Conservation (phyloP, 1,140 invertebrate genomes). For the Orussus abietinus region DNA sequence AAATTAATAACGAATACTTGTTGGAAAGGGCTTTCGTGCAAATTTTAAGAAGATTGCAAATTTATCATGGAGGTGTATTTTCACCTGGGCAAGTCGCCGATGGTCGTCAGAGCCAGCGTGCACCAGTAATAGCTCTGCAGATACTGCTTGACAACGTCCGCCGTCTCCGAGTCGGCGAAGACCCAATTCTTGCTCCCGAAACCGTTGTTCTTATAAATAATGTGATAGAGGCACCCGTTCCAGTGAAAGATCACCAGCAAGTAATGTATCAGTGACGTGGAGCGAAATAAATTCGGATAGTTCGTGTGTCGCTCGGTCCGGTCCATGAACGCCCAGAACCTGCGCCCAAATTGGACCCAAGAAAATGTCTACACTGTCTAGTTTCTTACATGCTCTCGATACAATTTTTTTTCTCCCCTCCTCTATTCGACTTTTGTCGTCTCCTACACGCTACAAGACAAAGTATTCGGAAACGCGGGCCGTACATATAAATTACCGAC, state of each 20-base stretch:
- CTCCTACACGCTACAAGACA: too few relatives aligned
- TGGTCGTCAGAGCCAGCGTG: constrained; percentile 90
- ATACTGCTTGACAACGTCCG: constrained; percentile 90
- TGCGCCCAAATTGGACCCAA: constrained; percentile 17
- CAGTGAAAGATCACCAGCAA: constrained; percentile 98
- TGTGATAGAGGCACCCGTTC: constrained; percentile 97
- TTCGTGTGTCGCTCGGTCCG: constrained; percentile 97
- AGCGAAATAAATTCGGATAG: constrained; percentile 96
- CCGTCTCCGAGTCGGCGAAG: constrained; percentile 75
- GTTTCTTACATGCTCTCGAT: too few relatives aligned
- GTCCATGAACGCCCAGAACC: constrained; percentile 98
- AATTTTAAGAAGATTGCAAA: too few relatives aligned
- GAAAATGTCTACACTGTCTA: too few relatives aligned
- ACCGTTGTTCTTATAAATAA: constrained; percentile 91
- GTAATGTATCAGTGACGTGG: constrained; percentile 91
- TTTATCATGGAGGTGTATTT: too few relatives aligned
- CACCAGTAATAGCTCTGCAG: constrained; percentile 98
- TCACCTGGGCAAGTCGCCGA: constrained; percentile 61
- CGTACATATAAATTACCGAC: too few relatives aligned
- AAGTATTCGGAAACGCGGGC: too few relatives aligned
- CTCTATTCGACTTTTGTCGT: too few relatives aligned
- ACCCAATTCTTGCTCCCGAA: constrained; percentile 91
- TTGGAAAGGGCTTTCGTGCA: too few relatives aligned
- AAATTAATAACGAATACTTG: not conserved
- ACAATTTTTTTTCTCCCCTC: too few relatives aligned